These are phyloP conservation scores for Temnothorax nylanderi DNA, from an alignment of 1,140 invertebrate genomes.

Conservation along the genomic window DNA sequence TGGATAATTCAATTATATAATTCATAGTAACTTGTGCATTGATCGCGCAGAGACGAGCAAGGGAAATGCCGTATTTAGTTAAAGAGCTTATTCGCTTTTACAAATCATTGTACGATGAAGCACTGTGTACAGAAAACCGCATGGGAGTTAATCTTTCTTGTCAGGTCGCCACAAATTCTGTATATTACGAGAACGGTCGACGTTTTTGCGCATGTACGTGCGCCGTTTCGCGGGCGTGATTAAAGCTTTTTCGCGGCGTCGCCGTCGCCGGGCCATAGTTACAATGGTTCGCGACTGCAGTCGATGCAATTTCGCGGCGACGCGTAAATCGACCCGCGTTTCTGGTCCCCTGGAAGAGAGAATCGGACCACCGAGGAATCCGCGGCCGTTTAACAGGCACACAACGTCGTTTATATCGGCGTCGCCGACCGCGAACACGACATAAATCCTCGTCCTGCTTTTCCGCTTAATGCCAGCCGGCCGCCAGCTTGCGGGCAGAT, in stretches of 20 bases:
- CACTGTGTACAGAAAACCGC: conserved; percentile 13
- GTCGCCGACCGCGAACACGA: conserved; percentile 28
- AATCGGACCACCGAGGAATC: conserved; percentile 34
- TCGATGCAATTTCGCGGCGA: conserved; percentile 16
- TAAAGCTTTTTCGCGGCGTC: conserved; percentile 20
- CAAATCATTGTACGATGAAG: neutral
- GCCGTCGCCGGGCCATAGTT: neutral
- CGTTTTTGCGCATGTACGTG: conserved; percentile 15
- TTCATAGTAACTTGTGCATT: neutral
- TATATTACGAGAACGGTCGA: conserved; percentile 15
- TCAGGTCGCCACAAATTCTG: conserved; percentile 14
- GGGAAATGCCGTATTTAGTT: conserved; percentile 13
- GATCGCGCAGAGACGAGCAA: neutral
- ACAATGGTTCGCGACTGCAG: conserved; percentile 10
- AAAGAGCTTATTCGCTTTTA: conserved; percentile 7
- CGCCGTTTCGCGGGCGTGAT: conserved; percentile 11
- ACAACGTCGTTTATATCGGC: conserved; percentile 47
- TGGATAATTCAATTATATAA: neutral
- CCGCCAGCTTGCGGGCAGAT: conserved; percentile 40
- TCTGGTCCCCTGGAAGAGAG: neutral
- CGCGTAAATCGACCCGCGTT: conserved; percentile 57
- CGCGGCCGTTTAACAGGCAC: conserved; percentile 19
- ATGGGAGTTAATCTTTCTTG: conserved; percentile 31
- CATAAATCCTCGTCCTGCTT: conserved; percentile 44
- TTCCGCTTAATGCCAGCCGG: conserved; percentile 45